Evolutionary conservation across 2,888 invertebrate genomes (phyloP).

Genomic region (Nemurella pictetii): DNA sequence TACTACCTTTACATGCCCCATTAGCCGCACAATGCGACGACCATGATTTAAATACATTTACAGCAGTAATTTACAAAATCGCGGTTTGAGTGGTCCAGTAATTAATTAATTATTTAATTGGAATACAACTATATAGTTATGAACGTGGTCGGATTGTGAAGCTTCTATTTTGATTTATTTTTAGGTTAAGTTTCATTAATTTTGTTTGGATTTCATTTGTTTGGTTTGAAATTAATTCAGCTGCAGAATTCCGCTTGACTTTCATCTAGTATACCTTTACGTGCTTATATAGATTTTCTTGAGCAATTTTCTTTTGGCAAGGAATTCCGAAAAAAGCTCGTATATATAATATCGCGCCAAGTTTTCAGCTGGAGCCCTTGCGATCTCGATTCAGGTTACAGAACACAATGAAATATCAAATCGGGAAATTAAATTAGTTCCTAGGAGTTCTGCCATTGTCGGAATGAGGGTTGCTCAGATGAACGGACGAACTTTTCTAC

Average conservation of each 20-base stretch:
- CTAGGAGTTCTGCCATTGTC: background rate
- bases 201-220: background rate
- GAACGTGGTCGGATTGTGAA: no score
- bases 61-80: background rate
- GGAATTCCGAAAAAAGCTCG: background rate
- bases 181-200: no score
- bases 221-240: background rate
- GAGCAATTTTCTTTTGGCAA: background rate
- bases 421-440: background rate
- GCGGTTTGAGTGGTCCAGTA: background rate
- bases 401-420: background rate
- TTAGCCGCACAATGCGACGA: no score
- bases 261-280: no score
- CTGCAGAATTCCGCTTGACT: background rate
- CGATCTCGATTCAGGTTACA: background rate
- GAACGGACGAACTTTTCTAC: background rate
- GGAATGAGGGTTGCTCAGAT: background rate
- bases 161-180: no score
- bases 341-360: background rate
- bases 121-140: no score
- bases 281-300: no score
- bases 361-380: background rate
- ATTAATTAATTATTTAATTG: no score
- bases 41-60: background rate
- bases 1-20: background rate